These are phyloP conservation scores for Dicerorhinus sumatrensis DNA, from an alignment of 2,113 vertebrate genomes.

Conservation along the genomic window DNA sequence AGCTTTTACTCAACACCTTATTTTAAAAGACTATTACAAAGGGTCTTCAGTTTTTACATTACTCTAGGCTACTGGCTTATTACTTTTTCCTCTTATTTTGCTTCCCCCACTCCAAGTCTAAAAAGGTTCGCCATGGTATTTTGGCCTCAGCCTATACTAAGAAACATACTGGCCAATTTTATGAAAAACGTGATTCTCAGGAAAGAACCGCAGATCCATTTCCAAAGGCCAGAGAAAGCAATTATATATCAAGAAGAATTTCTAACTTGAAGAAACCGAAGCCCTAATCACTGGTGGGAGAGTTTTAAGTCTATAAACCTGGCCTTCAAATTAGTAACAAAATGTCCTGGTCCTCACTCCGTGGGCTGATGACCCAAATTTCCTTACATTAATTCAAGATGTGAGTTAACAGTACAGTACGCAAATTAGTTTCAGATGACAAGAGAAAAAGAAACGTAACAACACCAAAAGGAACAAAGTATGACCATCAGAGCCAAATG, in stretches of 20 bases:
- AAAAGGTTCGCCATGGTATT: constrained; percentile 48
- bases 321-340: constrained; percentile 59
- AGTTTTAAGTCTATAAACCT: constrained; percentile 61
- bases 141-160: constrained; percentile 17
- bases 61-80: constrained; percentile 52
- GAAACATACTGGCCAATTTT: constrained; percentile 44
- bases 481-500: constrained; percentile 18
- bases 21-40: constrained; percentile 65
- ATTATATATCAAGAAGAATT: constrained; percentile 46
- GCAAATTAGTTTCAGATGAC: constrained; percentile 84
- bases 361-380: constrained; percentile 69
- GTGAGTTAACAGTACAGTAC: constrained; percentile 75
- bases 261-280: constrained; percentile 14
- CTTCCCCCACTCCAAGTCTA: constrained; percentile 11
- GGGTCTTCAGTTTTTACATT: constrained; percentile 56
- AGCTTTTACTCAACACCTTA: constrained; percentile 35
- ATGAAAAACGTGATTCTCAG: constrained; percentile 50
- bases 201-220: constrained; percentile 1
- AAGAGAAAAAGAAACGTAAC: constrained; percentile 65
- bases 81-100: constrained; percentile 64
- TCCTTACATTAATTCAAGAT: constrained; percentile 85
- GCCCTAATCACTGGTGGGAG: neutral
- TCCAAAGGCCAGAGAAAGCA: constrained; percentile 73
- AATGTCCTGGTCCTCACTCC: constrained; percentile 71
- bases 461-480: constrained; percentile 63